These are phyloP conservation scores for Hydroisotoma schaefferi DNA, from an alignment of 2,888 invertebrate genomes.

Conservation along the genomic window DNA sequence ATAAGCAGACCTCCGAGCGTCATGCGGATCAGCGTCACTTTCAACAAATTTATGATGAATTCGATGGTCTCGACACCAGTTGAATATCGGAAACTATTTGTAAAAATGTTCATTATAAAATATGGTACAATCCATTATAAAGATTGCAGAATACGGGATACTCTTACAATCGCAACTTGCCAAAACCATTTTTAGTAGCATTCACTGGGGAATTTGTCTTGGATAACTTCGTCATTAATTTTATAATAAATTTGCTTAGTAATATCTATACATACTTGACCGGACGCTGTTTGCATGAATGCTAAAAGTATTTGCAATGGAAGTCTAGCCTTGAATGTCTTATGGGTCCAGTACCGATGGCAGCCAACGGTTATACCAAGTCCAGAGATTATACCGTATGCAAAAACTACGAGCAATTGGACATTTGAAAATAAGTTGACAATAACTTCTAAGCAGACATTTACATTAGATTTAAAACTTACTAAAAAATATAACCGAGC, in stretches of 20 bases:
- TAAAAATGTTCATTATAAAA: too few relatives aligned
- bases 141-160: too few relatives aligned
- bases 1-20: too few relatives aligned
- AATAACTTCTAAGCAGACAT: background rate
- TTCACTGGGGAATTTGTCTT: background rate
- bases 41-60: conserved; percentile 79
- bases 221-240: too few relatives aligned
- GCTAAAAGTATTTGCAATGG: conserved; percentile 13
- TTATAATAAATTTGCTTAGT: too few relatives aligned
- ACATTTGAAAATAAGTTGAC: background rate
- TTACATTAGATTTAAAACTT: too few relatives aligned
- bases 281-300: conserved; percentile 17
- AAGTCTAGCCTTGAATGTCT: conserved; percentile 23
- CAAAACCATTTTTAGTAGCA: background rate
- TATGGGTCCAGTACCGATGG: conserved; percentile 29
- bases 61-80: too few relatives aligned
- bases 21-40: conserved; percentile 76
- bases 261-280: too few relatives aligned
- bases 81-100: too few relatives aligned
- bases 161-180: background rate
- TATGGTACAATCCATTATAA: too few relatives aligned
- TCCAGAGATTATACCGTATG: conserved; percentile 8
- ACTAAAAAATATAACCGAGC: conserved; percentile 1
- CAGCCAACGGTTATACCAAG: conserved; percentile 17
- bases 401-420: background rate